Evolutionary conservation across 2,888 invertebrate species (phyloP).

Genomic region (Trichacis sp.): DNA sequence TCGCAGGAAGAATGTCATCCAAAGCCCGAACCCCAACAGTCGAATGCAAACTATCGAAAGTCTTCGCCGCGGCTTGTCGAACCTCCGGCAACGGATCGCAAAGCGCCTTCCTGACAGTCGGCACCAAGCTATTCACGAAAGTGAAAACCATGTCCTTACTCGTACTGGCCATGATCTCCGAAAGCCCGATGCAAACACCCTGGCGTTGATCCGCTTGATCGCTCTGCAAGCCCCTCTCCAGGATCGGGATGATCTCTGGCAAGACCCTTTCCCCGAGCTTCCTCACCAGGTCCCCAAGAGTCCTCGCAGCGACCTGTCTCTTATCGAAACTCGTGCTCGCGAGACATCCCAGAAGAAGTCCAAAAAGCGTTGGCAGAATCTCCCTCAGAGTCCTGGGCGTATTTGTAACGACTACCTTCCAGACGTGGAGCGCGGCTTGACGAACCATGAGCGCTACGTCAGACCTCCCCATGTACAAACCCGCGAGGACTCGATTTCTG

Average conservation of each 20-base stretch:
- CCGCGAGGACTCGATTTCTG: constrained; percentile 92
- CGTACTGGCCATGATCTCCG: constrained; percentile 97
- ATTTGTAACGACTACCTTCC: constrained; percentile 99
- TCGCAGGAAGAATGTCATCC: constrained; percentile 94
- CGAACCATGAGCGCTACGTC: constrained; percentile 97
- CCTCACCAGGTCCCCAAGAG: constrained; percentile 95
- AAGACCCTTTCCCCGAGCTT: constrained; percentile 97
- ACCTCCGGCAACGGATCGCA: constrained; percentile 95
- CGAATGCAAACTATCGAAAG: constrained; percentile 95
- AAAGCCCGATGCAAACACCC: constrained; percentile 97
- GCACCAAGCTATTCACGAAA: constrained; percentile 88
- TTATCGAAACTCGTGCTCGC: constrained; percentile 97
- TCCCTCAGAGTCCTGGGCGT: constrained; percentile 96
- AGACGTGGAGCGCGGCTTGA: constrained; percentile 97
- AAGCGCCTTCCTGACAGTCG: constrained; percentile 93
- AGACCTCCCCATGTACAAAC: constrained; percentile 96
- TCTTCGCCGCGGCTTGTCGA: constrained; percentile 93
- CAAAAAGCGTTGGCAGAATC: constrained; percentile 94
- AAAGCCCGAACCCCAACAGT: constrained; percentile 94
- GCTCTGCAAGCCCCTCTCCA: constrained; percentile 93
- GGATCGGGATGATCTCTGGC: constrained; percentile 97
- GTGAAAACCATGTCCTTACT: constrained; percentile 93
- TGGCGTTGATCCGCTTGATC: constrained; percentile 94
- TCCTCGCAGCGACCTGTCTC: constrained; percentile 94
- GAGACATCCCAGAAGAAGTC: constrained; percentile 90